Base-by-base conservation (phyloP, 1,140 invertebrate genomes). In the Lycorma delicatula region DNA sequence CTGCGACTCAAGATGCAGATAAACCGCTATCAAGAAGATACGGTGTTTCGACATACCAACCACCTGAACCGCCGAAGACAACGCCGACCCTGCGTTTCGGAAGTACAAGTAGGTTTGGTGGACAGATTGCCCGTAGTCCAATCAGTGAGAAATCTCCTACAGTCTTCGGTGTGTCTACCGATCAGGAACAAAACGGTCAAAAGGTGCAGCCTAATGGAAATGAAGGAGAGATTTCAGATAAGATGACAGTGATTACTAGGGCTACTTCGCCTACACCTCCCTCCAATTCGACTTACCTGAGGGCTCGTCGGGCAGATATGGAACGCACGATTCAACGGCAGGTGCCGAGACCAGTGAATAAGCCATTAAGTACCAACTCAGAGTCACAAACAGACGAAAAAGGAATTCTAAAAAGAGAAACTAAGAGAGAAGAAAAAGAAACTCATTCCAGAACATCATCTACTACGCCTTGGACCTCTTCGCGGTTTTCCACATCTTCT, bases 181-280 rank as follows among this genome's bases (percentile, higher is more conserved):
- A 60, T 7, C 50, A 60, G 25, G 59, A 54, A 26, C 23, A 49
- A 16, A 36, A 23, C 20, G 22, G 22, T 16, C 16, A 25, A 18
- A 41, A 34, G 25, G 23, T 1, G 47, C 18, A 38, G 23, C 29
- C 22, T 22, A 28, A 53, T 12, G 22, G 29, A 34, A 47, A 50
- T n/a, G 55, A 53, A 18, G 48, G 16, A 23, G 58, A 54, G 25
- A 13, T 16, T 44, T 36, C 58, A 7, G 50, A 58, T 12, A 60
- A 56, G 46, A 50, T 89, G 4, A 77, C 76, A 4, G 78, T 89
- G 18, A 74, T 86, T 0, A 87, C 84, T 0, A 74, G 87, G 61
- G 82, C 81, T 31, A 90, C 87, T 1, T 89, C 86, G 7, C 87
- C 87, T 1, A 85, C 82, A 0, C 79, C 83, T 1, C 83, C 84